phyloP scores from a whole-genome alignment of 1,140 invertebrate species.

The Schlechtendalia chinensis region DNA sequence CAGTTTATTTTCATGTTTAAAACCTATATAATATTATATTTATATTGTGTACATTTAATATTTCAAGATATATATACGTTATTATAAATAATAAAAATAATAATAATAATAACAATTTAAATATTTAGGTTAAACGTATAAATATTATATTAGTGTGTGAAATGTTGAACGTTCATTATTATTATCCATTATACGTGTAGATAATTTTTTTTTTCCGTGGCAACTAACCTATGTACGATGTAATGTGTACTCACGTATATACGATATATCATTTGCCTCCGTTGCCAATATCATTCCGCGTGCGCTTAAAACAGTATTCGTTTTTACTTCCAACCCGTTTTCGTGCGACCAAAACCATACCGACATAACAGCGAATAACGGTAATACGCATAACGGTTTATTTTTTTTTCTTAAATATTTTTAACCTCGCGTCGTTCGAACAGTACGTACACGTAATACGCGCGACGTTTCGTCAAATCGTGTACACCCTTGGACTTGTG shows the following conservation, averaged over 20 bases:
- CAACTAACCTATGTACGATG: too few relatives aligned
- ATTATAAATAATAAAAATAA: conserved; percentile 4
- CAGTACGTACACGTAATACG: neutral
- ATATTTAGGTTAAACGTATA: conserved; percentile 25
- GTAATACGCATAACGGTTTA: too few relatives aligned
- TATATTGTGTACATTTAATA: neutral
- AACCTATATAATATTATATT: neutral
- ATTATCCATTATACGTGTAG: neutral
- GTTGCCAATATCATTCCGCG: neutral
- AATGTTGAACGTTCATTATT: conserved; percentile 4
- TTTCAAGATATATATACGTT: neutral
- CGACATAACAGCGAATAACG: too few relatives aligned
- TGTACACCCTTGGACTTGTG: conserved; percentile 1
- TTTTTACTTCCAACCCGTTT: neutral
- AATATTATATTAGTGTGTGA: conserved; percentile 11
- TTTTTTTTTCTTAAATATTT: too few relatives aligned
- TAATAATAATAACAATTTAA: conserved; percentile 29
- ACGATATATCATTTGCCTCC: neutral
- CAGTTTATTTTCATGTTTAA: conserved; percentile 28
- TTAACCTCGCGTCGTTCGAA: too few relatives aligned
- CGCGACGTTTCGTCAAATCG: neutral
- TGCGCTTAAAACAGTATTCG: neutral
- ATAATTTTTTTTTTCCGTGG: conserved; percentile 1
- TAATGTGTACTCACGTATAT: too few relatives aligned
- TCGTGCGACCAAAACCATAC: too few relatives aligned